Evolutionary conservation across 2,797 vertebrate species (phyloP), one percentile per base, ranked within the genome.

Genomic region (Crocidura indochinensis): DNA sequence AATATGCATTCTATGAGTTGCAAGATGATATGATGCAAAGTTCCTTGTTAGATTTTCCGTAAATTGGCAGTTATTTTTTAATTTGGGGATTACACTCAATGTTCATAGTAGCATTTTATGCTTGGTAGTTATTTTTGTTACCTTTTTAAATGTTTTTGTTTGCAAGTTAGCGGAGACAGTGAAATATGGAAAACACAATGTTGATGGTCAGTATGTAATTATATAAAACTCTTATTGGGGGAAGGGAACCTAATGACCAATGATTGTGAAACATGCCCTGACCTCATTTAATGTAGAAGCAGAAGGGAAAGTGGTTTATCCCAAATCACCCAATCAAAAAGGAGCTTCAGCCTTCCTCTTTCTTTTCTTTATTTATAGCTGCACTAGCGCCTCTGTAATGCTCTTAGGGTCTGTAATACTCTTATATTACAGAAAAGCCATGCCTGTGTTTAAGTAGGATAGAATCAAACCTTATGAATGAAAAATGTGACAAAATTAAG

Each of bases 401-500:
- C 20, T 71, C 24, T 64, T 77, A 72, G 38, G 38, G 38, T 38
- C 38, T 38, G 38, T 31, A 9, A 74, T 46, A 19, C 20, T 71
- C 24, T 64, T 77, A 72, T 26, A 79, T 74, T 4, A 87, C 38
- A 72, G 26, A 81, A 71, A 46, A 72, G 51, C 69, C 17, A 80
- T 49, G 79, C 26, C 67, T 74, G 1, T 78, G 12, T 91, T 89
- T 83, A 7, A 73, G 11, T 38, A 83, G 47, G 29, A 69, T n/a
- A 6, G 44, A 96, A 91, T 68, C 7, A 90, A 53, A 90, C 27
- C 29, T 81, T 5, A 0, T 78, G 74, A 94, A 95, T 74, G 72
- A 80, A 60, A 95, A 56, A 46, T 60, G n/a, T 8, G 88, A 9
- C 82, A 81, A 94, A 97, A 96, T 96, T 95, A 96, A 96, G 81